phyloP scores from a whole-genome alignment of 1,140 invertebrate genomes.

The Pararge aegeria region DNA sequence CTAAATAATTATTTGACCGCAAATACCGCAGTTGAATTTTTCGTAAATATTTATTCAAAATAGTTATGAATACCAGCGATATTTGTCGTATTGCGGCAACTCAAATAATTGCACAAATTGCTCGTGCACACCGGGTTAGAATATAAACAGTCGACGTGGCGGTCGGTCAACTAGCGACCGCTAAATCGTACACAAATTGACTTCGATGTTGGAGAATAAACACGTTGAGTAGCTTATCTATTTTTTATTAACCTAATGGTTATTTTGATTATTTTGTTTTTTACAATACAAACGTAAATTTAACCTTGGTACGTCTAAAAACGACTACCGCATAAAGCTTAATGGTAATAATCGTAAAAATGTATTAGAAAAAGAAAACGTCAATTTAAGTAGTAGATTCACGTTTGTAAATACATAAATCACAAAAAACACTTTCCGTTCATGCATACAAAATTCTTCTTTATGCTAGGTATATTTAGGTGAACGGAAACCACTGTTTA shows the following conservation, averaged over 20 bases:
- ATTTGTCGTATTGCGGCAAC: constrained; percentile 26
- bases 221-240: background rate
- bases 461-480: no score
- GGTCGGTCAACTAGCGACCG: constrained; percentile 26
- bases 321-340: no score
- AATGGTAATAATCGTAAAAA: no score
- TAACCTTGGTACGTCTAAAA: no score
- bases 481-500: no score
- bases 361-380: no score
- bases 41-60: constrained; percentile 20
- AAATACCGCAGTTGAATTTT: background rate
- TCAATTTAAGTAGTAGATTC: no score
- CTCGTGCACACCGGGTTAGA: constrained; percentile 45
- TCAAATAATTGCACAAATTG: constrained; percentile 59
- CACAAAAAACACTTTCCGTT: no score
- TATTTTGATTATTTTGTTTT: no score
- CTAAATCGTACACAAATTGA: constrained; percentile 25
- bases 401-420: no score
- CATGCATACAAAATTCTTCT: no score
- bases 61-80: constrained; percentile 25
- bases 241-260: background rate
- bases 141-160: constrained; percentile 39
- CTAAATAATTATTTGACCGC: background rate
- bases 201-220: constrained; percentile 23
- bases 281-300: no score